A percentile compares a stretch with the other conserved stretches of the same genome.
Conservation (phyloP, 2,888 invertebrate species). For the Doris montereyensis region DNA sequence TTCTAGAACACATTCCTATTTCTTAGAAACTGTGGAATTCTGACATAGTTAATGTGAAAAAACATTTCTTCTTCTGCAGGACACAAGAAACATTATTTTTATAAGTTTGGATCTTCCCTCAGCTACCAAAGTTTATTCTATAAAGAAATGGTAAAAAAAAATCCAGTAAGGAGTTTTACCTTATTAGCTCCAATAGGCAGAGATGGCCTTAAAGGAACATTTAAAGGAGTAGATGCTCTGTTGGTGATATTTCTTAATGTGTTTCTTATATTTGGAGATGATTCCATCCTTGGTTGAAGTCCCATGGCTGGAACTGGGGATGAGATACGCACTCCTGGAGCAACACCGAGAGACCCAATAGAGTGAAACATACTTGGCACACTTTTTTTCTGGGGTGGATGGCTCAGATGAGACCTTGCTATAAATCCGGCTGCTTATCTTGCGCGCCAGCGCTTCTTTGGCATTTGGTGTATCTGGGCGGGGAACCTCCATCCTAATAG, state of each 20-base stretch:
- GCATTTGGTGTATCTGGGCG: slow-evolving; percentile 60
- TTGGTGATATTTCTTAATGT: slow-evolving; percentile 77
- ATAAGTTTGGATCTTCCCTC: too few species aligned
- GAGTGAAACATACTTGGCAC: neutral
- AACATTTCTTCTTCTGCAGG: too few species aligned
- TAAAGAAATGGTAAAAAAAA: too few species aligned
- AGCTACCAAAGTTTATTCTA: too few species aligned
- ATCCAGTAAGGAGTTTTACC: too few species aligned
- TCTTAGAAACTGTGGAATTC: too few species aligned
- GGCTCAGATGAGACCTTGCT: slow-evolving; percentile 33
- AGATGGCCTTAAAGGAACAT: slow-evolving; percentile 29
- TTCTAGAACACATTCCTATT: too few species aligned
- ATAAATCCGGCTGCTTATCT: slow-evolving; percentile 77
- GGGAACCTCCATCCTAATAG: slow-evolving; percentile 8
- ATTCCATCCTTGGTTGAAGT: slow-evolving; percentile 37
- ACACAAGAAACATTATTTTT: too few species aligned
- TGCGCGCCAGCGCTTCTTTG: slow-evolving; percentile 94
- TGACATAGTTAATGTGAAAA: too few species aligned
- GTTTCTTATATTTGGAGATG: slow-evolving; percentile 59
- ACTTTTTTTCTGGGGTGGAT: slow-evolving; percentile 9
- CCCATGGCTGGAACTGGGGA: slow-evolving; percentile 32
- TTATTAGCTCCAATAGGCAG: slow-evolving; percentile 26
- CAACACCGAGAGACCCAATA: slow-evolving; percentile 15
- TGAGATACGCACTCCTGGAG: neutral
- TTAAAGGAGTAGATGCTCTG: slow-evolving; percentile 48